phyloP scores from a whole-genome alignment of 1,140 invertebrate genomes.

The Drosophila mojavensis region DNA sequence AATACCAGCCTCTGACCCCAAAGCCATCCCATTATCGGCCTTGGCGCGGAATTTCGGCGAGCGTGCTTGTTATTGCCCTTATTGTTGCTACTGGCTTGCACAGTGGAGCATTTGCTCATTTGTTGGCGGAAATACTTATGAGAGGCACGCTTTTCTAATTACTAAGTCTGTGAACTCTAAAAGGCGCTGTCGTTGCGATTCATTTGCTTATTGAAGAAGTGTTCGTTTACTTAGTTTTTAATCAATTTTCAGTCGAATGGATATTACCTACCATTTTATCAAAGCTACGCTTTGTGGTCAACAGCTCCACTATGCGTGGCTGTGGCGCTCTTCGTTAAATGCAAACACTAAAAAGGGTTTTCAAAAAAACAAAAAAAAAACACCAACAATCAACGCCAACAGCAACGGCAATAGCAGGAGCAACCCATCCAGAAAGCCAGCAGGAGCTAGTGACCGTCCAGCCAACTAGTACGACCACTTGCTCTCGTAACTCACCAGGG shows the following conservation, averaged over 20 bases:
- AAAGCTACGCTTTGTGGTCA: no score
- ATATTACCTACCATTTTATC: no score
- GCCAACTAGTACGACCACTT: slow-evolving; percentile 35
- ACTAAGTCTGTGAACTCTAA: no score
- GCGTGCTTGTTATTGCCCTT: slow-evolving; percentile 70
- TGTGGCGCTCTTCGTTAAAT: slow-evolving; percentile 80
- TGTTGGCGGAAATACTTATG: no score
- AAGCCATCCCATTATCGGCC: slow-evolving; percentile 15
- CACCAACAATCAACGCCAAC: slow-evolving; percentile 63
- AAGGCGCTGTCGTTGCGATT: no score
- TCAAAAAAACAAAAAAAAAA: slow-evolving; percentile 42
- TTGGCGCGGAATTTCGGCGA: slow-evolving; percentile 46
- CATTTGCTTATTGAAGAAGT: no score
- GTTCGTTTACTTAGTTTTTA: no score
- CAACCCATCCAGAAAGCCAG: slow-evolving; percentile 21
- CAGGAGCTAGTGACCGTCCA: slow-evolving; percentile 50
- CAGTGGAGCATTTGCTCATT: no score
- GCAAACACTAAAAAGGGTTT: slow-evolving; percentile 81
- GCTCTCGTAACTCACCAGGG: slow-evolving; percentile 18
- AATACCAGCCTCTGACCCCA: slow-evolving; percentile 4
- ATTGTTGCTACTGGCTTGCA: slow-evolving; percentile 58
- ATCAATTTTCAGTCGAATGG: no score
- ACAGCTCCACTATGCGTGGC: slow-evolving; percentile 30
- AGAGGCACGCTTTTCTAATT: no score
- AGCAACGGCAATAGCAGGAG: slow-evolving; percentile 45